Evolutionary conservation across 2,888 invertebrate genomes (phyloP).

Genomic region (Epicampocera succincta): DNA sequence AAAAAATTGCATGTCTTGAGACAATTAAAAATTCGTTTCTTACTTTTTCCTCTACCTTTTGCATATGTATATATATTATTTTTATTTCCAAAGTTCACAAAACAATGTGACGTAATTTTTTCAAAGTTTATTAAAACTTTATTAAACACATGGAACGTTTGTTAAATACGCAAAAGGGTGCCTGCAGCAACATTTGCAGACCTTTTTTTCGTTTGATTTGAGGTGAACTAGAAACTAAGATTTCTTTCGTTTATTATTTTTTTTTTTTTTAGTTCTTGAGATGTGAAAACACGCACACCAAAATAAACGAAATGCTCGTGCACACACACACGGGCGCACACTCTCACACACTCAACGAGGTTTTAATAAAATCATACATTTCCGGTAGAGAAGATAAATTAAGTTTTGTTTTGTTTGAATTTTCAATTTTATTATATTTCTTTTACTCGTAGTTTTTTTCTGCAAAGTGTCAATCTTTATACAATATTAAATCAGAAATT

Average conservation of each 20-base stretch:
- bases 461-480: conserved; percentile 47
- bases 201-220: conserved; percentile 34
- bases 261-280: conserved; percentile 21
- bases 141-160: conserved; percentile 41
- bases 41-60: background rate
- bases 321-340: background rate
- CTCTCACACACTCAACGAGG: conserved; percentile 13
- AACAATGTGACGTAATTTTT: conserved; percentile 60
- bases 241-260: too few species aligned
- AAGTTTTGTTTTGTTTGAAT: conserved; percentile 24
- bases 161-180: conserved; percentile 24
- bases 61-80: conserved; percentile 12
- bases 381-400: conserved; percentile 56
- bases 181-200: conserved; percentile 18
- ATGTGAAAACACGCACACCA: conserved; percentile 10
- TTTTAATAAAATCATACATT: conserved; percentile 64
- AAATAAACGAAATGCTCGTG: background rate
- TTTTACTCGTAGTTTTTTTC: conserved; percentile 16
- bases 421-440: conserved; percentile 3
- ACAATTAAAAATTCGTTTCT: conserved; percentile 52
- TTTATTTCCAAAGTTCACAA: conserved; percentile 13
- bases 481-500: conserved; percentile 29
- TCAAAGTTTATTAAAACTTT: conserved; percentile 39
- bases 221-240: conserved; percentile 51
- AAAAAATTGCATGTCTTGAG: conserved; percentile 67